Percentiles rank a stretch among this genome's conserved stretches.
phyloP scores from a whole-genome alignment of 2,113 vertebrate genomes.

The Plestiodon gilberti region DNA sequence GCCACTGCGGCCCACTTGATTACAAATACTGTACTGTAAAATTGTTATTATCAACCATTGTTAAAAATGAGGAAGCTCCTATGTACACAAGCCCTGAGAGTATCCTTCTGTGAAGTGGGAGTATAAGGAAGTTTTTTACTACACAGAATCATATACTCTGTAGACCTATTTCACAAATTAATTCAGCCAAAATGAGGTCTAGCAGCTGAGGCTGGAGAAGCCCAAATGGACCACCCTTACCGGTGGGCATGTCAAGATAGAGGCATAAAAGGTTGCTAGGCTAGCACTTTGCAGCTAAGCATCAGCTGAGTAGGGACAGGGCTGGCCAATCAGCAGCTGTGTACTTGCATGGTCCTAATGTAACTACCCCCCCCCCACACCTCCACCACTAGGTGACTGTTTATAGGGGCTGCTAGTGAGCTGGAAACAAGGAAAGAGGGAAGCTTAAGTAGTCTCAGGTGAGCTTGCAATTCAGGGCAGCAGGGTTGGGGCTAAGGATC shows the following conservation, averaged over 20 bases:
- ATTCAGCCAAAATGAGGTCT: neutral
- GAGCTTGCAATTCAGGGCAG: too few relatives aligned
- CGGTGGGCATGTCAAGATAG: neutral
- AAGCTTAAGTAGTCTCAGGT: neutral
- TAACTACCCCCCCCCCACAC: too few relatives aligned
- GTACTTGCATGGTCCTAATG: neutral
- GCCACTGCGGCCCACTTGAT: too few relatives aligned
- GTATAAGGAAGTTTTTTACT: neutral
- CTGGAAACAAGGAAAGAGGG: neutral
- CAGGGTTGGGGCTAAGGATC: too few relatives aligned
- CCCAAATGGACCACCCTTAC: neutral
- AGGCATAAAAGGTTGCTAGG: too few relatives aligned
- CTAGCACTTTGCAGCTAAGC: too few relatives aligned
- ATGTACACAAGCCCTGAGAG: neutral
- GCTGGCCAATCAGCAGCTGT: neutral
- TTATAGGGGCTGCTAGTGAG: neutral
- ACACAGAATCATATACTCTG: neutral
- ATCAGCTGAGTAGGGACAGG: neutral
- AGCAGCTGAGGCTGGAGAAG: neutral
- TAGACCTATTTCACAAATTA: neutral
- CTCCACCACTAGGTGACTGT: too few relatives aligned
- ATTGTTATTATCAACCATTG: too few relatives aligned
- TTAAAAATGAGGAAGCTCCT: neutral
- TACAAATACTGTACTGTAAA: too few relatives aligned
- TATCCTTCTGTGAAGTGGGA: neutral